These are phyloP conservation scores for Pelodiscus sinensis DNA, from an alignment of 2,113 vertebrate genomes.

Conservation along the genomic window DNA sequence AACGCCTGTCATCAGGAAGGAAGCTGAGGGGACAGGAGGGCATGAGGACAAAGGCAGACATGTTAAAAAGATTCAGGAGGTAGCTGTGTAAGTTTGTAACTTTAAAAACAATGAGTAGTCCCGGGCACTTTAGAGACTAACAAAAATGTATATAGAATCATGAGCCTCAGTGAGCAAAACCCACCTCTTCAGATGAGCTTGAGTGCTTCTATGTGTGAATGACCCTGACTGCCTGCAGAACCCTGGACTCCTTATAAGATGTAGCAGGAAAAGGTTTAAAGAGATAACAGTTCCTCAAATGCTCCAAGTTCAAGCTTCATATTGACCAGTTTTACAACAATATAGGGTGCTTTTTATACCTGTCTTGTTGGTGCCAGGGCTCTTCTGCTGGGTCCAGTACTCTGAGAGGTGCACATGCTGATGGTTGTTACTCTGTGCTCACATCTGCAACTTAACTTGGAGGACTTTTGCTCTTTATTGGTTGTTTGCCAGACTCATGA, in stretches of 20 bases:
- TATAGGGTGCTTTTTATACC: not conserved
- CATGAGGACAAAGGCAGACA: not conserved
- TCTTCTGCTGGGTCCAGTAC: not conserved
- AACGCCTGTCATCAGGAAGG: not conserved
- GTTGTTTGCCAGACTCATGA: slow-evolving; percentile 40
- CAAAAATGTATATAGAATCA: too few relatives aligned
- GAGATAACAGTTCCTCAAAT: slow-evolving; percentile 16
- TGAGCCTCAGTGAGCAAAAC: too few relatives aligned
- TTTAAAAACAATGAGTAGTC: too few relatives aligned
- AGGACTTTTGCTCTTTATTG: not conserved
- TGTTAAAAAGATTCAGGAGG: not conserved
- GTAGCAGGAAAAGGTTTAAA: slow-evolving; percentile 14
- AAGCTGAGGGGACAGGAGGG: not conserved
- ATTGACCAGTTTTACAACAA: slow-evolving; percentile 22
- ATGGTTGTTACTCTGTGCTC: not conserved
- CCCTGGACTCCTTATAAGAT: not conserved
- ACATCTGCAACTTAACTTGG: slow-evolving; percentile 27
- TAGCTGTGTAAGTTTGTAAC: too few relatives aligned
- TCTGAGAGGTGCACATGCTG: slow-evolving; percentile 14
- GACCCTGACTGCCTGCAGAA: not conserved
- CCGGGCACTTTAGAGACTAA: too few relatives aligned
- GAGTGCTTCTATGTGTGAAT: accelerated
- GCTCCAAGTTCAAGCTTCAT: slow-evolving; percentile 35
- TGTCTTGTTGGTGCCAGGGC: not conserved
- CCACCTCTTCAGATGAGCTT: too few relatives aligned